These are phyloP conservation scores for Hippolais icterina DNA, from an alignment of 2,113 vertebrate species.

Conservation along the genomic window DNA sequence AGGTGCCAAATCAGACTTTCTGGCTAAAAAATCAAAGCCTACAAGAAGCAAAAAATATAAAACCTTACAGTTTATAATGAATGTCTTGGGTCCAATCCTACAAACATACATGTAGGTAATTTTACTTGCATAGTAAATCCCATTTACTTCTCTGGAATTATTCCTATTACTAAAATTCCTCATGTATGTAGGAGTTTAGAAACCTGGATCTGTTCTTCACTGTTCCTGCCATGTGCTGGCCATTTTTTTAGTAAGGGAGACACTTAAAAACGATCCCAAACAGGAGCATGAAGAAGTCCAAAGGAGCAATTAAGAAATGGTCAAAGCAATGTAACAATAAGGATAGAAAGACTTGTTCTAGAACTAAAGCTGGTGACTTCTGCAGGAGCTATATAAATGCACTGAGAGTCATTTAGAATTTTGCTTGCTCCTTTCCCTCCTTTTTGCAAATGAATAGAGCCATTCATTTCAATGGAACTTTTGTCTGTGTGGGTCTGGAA, in stretches of 20 bases:
- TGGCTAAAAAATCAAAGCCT: not conserved
- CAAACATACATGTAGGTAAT: not conserved
- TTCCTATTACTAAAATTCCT: not conserved
- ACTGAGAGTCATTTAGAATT: slow-evolving; percentile 59
- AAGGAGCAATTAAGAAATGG: slow-evolving; percentile 34
- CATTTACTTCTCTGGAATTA: not conserved
- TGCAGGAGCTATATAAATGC: slow-evolving; percentile 35
- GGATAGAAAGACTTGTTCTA: slow-evolving; percentile 35
- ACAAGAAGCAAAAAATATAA: not conserved
- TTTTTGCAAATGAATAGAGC: slow-evolving; percentile 58
- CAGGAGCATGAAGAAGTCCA: not conserved
- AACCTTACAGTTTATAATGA: not conserved
- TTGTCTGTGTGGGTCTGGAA: slow-evolving; percentile 64
- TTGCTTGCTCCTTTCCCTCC: slow-evolving; percentile 12
- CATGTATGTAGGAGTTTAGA: not conserved
- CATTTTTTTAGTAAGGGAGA: slow-evolving; percentile 25
- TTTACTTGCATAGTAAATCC: not conserved
- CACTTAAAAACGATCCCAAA: not conserved
- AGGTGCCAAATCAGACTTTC: not conserved
- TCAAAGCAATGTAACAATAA: slow-evolving; percentile 24
- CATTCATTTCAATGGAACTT: slow-evolving; percentile 71
- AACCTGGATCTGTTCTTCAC: not conserved
- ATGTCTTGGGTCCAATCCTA: not conserved
- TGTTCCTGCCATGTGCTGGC: slow-evolving; percentile 31
- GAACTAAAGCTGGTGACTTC: slow-evolving; percentile 55